Conservation (phyloP, 2,888 invertebrate genomes). For the Coenonympha glycerion region DNA sequence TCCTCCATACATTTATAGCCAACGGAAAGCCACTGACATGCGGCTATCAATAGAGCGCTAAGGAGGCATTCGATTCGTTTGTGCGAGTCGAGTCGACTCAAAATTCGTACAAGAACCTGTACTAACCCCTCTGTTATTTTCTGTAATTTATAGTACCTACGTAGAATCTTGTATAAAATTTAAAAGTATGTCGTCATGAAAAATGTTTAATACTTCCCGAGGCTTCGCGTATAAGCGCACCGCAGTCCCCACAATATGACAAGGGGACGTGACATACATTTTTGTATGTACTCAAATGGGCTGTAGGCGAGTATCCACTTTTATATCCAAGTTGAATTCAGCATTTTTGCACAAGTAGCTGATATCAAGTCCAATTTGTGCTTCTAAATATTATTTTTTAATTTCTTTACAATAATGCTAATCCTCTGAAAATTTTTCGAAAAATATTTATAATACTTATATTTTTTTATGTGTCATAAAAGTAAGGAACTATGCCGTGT, state of each 20-base stretch:
- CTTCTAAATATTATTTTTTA: constrained; percentile 1
- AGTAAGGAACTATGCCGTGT: too few species aligned
- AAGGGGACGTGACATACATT: constrained; percentile 20
- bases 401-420: too few species aligned
- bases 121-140: neutral
- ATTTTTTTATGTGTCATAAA: too few species aligned
- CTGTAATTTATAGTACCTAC: neutral
- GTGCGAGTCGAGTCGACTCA: too few species aligned
- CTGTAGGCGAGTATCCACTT: constrained; percentile 15
- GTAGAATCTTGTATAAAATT: neutral
- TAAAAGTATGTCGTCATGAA: constrained; percentile 4
- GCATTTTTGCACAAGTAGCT: constrained; percentile 8
- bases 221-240: constrained; percentile 8
- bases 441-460: too few species aligned
- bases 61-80: too few species aligned
- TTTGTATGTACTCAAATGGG: constrained; percentile 17
- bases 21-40: too few species aligned
- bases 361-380: constrained; percentile 15
- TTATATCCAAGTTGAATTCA: constrained; percentile 10
- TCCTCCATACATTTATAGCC: too few species aligned
- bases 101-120: too few species aligned
- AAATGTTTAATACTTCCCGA: constrained; percentile 5
- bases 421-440: too few species aligned
- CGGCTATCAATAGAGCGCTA: too few species aligned
- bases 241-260: constrained; percentile 14